Percentiles rank a stretch among this genome's conserved stretches.
Evolutionary conservation across 1,140 invertebrate species (phyloP).

Genomic region (Theocolax elegans): DNA sequence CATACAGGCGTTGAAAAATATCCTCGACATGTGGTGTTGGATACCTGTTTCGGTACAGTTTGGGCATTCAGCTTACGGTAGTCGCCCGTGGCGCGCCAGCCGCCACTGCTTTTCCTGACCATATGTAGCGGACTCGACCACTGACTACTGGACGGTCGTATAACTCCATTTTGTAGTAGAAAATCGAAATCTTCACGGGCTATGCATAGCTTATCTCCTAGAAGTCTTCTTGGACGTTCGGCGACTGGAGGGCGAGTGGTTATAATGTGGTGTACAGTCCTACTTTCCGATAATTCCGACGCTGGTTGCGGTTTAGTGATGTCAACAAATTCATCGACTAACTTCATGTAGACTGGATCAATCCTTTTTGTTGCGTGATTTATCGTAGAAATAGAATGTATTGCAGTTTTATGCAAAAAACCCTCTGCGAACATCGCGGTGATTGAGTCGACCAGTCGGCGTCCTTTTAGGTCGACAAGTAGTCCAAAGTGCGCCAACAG

Average conservation of each 20-base stretch:
- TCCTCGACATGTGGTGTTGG: background rate
- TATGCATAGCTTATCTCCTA: background rate
- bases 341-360: too few species aligned
- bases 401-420: too few species aligned
- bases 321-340: too few species aligned
- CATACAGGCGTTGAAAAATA: background rate
- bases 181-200: background rate
- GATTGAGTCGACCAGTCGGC: background rate
- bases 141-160: background rate
- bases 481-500: conserved; percentile 24
- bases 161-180: background rate
- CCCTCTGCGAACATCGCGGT: too few species aligned
- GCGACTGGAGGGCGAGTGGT: background rate
- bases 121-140: background rate
- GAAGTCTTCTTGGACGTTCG: background rate
- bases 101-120: background rate
- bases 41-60: background rate
- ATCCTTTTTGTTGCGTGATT: too few species aligned
- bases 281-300: too few species aligned
- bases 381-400: too few species aligned
- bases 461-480: conserved; percentile 19
- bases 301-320: too few species aligned
- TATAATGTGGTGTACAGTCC: background rate
- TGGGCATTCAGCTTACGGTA: background rate
- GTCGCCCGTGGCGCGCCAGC: background rate